Base-by-base conservation (phyloP, 2,888 invertebrate species). In the Ephialtes manifestator region DNA sequence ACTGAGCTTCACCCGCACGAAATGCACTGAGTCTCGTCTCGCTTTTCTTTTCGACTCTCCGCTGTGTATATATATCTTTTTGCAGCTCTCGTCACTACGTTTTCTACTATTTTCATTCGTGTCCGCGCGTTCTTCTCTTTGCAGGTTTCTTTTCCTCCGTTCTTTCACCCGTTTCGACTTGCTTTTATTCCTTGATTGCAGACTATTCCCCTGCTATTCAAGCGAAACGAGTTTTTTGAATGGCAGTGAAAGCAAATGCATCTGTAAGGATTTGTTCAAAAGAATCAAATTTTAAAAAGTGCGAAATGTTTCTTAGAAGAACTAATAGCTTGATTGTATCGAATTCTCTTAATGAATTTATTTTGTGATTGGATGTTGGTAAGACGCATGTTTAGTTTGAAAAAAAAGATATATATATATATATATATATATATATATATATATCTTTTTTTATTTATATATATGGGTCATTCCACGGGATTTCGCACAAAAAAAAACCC, bases 41-140 rank as follows among this genome's bases (percentile, higher is more conserved):
- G 10, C 67, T 51, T 65, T 67, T 53, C 55, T 76, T 39, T 39
- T 39, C 39, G 68, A 51, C 80, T 67, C 28, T 24, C n/a, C 46
- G 51, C 70, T 55, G 58, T 58, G 51, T 63, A 31, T 79, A 55
- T 70, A 18, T 28, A 15, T 74, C 20, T 48, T 53, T 53, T 58
- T 55, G 58, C 20, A 4, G 11, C 13, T 13, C 58, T 15, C 28
- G 13, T 28, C 4, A 11, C 24, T 11, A 13, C 58, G 28, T 58
- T 58, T 28, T 58, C 58, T 13, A 13, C 24, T 58, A 28, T 58
- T 58, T 58, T 58, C 8, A 15, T 28, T 28, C 58, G 55, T 24
- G 55, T 24, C 55, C 20, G 55, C 20, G 28, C 58, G 28, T 58
- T 28, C 13, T 58, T 13, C 28, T 15, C 15, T 24, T 28, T 15